Evolutionary conservation across 2,888 invertebrate genomes (phyloP).

Genomic region (Venustoraphidia nigricollis): DNA sequence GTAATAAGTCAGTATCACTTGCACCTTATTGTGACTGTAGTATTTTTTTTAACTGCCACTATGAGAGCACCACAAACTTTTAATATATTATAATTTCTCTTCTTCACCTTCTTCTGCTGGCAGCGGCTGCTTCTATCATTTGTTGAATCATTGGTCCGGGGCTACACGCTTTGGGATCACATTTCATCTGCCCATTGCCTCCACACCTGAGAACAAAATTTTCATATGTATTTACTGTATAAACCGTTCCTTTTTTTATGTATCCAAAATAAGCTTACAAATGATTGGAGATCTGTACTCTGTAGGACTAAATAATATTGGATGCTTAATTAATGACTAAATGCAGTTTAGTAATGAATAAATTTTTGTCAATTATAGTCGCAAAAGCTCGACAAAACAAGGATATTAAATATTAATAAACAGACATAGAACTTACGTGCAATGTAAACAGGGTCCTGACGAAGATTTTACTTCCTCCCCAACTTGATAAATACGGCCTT

Average conservation of each 20-base stretch:
- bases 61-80: conserved; percentile 13
- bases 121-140: conserved; percentile 73
- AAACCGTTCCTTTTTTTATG: background rate
- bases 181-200: conserved; percentile 85
- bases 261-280: background rate
- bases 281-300: no score
- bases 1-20: conserved; percentile 25
- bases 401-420: conserved; percentile 1
- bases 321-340: no score
- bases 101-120: conserved; percentile 59
- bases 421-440: conserved; percentile 59
- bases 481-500: conserved; percentile 69
- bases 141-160: conserved; percentile 81
- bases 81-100: conserved; percentile 13
- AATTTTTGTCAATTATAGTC: background rate
- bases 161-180: conserved; percentile 79
- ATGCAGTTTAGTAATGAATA: background rate
- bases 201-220: conserved; percentile 55
- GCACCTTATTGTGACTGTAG: conserved; percentile 17
- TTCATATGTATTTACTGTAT: background rate
- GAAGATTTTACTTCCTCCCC: conserved; percentile 74
- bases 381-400: no score
- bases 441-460: conserved; percentile 85
- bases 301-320: no score
- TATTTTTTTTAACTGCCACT: conserved; percentile 15